These are phyloP conservation scores for Cosmia trapezina DNA, from an alignment of 2,888 invertebrate genomes.

Conservation along the genomic window DNA sequence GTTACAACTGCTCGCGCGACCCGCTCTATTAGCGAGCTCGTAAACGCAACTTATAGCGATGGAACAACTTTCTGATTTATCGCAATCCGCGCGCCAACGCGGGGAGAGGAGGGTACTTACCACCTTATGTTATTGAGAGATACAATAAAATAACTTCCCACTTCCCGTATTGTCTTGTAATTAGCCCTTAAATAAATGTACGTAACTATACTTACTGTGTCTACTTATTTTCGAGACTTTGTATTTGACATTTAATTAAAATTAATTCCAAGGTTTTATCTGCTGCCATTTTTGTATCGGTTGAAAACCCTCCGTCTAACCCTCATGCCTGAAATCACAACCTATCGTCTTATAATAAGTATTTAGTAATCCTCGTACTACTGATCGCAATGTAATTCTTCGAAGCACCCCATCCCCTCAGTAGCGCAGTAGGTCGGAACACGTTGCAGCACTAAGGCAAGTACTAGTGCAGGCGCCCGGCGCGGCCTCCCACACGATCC, in stretches of 20 bases:
- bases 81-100: constrained; percentile 29
- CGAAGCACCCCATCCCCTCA: background rate
- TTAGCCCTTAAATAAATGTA: background rate
- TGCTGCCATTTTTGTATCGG: background rate
- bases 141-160: background rate
- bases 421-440: background rate
- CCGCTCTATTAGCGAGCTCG: constrained; percentile 73
- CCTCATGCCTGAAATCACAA: background rate
- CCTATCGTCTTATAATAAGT: no score
- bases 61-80: constrained; percentile 78
- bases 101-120: constrained; percentile 6
- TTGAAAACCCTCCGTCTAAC: background rate
- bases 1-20: constrained; percentile 53
- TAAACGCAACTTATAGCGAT: constrained; percentile 77
- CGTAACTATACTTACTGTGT: background rate
- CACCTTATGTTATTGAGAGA: constrained; percentile 19
- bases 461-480: constrained; percentile 19
- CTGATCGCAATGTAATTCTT: background rate
- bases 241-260: background rate
- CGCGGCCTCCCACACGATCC: constrained; percentile 8
- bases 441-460: background rate
- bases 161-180: background rate
- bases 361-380: background rate
- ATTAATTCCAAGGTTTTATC: background rate
- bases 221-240: background rate